phyloP scores from a whole-genome alignment of 1,140 invertebrate species.

The Drosophila pseudoobscura region DNA sequence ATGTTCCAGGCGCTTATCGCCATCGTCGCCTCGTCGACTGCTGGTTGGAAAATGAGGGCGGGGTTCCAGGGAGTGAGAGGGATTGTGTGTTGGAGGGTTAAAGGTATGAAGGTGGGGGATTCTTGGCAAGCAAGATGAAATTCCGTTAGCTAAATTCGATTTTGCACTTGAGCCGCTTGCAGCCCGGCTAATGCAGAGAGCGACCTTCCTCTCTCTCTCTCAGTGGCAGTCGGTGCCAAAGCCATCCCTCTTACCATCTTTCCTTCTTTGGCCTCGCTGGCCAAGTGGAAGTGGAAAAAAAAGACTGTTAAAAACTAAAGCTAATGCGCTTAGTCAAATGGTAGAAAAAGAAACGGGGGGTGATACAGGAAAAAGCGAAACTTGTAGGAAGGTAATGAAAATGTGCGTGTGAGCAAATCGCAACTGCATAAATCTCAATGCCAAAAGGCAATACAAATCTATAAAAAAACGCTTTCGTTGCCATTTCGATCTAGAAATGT shows the following conservation, averaged over 20 bases:
- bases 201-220: conserved; percentile 41
- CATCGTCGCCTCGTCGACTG: conserved; percentile 53
- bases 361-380: neutral
- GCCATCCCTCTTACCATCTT: neutral
- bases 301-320: conserved; percentile 54
- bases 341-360: conserved; percentile 4
- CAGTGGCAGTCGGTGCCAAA: too few species aligned
- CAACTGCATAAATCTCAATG: too few species aligned
- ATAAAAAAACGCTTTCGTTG: too few species aligned
- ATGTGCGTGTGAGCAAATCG: too few species aligned
- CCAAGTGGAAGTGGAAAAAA: conserved; percentile 50
- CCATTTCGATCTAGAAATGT: neutral
- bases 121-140: conserved; percentile 72
- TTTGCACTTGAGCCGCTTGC: conserved; percentile 78
- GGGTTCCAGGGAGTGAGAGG: neutral
- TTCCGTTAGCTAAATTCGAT: conserved; percentile 78
- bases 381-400: too few species aligned
- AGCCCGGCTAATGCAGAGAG: conserved; percentile 68
- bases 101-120: conserved; percentile 9
- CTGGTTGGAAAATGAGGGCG: conserved; percentile 18
- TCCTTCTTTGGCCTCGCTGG: conserved; percentile 36
- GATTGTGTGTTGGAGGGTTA: conserved; percentile 2
- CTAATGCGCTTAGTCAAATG: conserved; percentile 42
- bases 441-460: too few species aligned
- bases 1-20: conserved; percentile 74